These are phyloP conservation scores for Hyles vespertilio DNA, from an alignment of 1,140 invertebrate genomes.

Conservation along the genomic window DNA sequence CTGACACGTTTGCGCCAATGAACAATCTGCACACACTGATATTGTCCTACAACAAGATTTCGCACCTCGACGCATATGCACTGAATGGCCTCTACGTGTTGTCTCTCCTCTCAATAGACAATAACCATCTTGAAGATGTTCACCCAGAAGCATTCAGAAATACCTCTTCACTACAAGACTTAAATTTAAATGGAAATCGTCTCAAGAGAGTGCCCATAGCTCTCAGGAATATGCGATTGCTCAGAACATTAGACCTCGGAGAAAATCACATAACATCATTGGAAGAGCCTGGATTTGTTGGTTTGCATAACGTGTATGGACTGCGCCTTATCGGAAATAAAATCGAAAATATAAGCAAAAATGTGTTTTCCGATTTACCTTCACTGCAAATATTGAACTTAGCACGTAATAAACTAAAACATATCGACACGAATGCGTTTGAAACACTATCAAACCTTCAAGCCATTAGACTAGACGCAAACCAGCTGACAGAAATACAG, in stretches of 20 bases:
- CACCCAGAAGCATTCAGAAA: constrained; percentile 89
- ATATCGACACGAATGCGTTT: constrained; percentile 89
- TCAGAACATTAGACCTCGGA: constrained; percentile 90
- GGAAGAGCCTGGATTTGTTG: constrained; percentile 87
- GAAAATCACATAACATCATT: constrained; percentile 88
- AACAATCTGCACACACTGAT: constrained; percentile 89
- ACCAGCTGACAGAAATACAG: constrained; percentile 89
- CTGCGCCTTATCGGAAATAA: constrained; percentile 91
- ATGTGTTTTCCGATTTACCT: constrained; percentile 87
- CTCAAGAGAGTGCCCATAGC: constrained; percentile 87
- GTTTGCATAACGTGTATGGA: constrained; percentile 87
- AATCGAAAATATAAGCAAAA: constrained; percentile 89
- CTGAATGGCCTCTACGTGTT: constrained; percentile 88
- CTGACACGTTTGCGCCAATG: constrained; percentile 88
- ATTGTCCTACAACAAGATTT: constrained; percentile 87
- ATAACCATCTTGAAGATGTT: constrained; percentile 85
- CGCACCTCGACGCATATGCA: constrained; percentile 84
- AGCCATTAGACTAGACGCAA: constrained; percentile 91
- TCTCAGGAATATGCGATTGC: constrained; percentile 81
- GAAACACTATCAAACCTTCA: constrained; percentile 86
- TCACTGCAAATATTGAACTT: constrained; percentile 92
- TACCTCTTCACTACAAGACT: constrained; percentile 87
- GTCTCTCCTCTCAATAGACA: constrained; percentile 85
- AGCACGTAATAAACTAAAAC: constrained; percentile 88
- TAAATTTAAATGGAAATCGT: constrained; percentile 90